phyloP scores from a whole-genome alignment of 2,888 invertebrate species.

The Thyatira batis region DNA sequence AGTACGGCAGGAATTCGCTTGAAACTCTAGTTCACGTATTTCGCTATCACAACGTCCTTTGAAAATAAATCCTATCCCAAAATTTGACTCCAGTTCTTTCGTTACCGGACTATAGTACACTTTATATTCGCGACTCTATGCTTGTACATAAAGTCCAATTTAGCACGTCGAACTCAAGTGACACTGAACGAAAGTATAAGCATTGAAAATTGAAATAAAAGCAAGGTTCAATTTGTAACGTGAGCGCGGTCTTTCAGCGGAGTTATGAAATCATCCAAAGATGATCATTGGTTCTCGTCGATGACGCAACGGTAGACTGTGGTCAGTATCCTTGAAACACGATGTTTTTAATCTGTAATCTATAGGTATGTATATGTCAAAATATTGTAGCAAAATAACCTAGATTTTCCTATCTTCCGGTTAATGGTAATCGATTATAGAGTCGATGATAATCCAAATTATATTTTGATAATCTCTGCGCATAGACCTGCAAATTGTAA shows the following conservation, averaged over 20 bases:
- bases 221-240: conserved; percentile 22
- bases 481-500: too few relatives aligned
- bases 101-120: not conserved
- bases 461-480: too few relatives aligned
- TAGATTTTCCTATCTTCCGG: not conserved
- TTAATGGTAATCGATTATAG: too few relatives aligned
- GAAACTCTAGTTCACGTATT: too few relatives aligned
- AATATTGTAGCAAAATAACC: not conserved
- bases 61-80: not conserved
- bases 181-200: conserved; percentile 18
- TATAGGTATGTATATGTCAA: not conserved
- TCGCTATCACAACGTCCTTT: too few relatives aligned
- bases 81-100: not conserved
- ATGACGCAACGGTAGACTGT: conserved; percentile 2
- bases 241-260: conserved; percentile 13
- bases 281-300: conserved; percentile 12
- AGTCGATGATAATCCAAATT: too few relatives aligned
- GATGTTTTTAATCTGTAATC: not conserved
- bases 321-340: not conserved
- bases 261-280: conserved; percentile 25
- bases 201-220: conserved; percentile 40
- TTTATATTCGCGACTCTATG: not conserved
- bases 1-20: too few relatives aligned
- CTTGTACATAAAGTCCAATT: not conserved
- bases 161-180: not conserved